phyloP scores from a whole-genome alignment of 2,888 invertebrate species.

The Molorchus minor region DNA sequence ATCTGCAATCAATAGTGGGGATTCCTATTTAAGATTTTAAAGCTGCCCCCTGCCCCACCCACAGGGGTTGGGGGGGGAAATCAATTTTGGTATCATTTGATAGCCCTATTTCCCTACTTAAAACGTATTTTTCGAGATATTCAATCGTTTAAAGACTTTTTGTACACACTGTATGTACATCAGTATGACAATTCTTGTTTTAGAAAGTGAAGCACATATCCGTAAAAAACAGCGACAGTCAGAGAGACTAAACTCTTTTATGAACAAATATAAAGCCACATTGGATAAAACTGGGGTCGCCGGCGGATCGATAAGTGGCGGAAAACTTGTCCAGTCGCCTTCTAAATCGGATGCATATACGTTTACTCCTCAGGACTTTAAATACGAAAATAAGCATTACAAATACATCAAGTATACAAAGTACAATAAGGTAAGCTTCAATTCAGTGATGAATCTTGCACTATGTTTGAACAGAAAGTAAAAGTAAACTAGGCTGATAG shows the following conservation, averaged over 20 bases:
- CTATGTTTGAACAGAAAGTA: no score
- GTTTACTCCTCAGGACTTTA: conserved; percentile 78
- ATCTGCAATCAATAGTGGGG: no score
- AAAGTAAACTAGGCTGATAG: no score
- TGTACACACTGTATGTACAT: background rate
- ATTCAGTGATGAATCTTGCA: no score
- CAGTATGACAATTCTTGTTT: conserved; percentile 32
- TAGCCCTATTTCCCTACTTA: no score
- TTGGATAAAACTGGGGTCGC: conserved; percentile 64
- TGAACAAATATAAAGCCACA: conserved; percentile 73
- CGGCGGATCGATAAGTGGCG: conserved; percentile 55
- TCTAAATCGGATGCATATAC: conserved; percentile 66
- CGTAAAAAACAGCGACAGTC: conserved; percentile 70
- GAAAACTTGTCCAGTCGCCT: conserved; percentile 43
- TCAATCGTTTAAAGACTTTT: background rate
- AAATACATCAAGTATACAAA: conserved; percentile 81
- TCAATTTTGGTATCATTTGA: no score
- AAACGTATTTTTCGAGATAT: background rate
- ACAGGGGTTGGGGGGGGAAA: no score
- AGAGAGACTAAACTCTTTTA: conserved; percentile 68
- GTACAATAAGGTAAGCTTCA: conserved; percentile 64
- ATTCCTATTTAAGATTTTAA: no score
- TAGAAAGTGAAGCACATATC: conserved; percentile 62
- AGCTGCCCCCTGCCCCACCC: no score
- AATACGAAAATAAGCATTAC: conserved; percentile 81